A percentile compares a stretch with the other conserved stretches of the same genome.
phyloP scores from a whole-genome alignment of 30 jellyfish, hydroid and myxozoan species.

The Pseudorhiza aurosa region DNA sequence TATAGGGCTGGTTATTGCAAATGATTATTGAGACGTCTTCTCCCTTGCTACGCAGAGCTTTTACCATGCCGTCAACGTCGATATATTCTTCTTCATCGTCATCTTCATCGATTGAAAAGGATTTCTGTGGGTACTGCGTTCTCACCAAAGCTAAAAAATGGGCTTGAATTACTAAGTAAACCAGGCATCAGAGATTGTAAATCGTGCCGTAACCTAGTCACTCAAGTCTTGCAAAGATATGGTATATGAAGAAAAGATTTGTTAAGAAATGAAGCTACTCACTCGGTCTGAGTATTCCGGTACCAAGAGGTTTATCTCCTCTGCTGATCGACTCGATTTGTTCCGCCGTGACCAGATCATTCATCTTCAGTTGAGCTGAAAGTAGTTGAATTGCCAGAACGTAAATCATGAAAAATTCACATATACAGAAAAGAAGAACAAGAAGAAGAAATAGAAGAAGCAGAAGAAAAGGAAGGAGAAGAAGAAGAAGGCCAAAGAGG shows the following conservation, averaged over 20 bases:
- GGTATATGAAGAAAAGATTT: no score
- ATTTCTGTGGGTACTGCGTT: slow-evolving; percentile 67
- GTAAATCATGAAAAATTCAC: no score
- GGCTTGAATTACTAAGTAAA: background rate
- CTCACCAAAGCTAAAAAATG: slow-evolving; percentile 40
- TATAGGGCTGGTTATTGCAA: slow-evolving; percentile 66
- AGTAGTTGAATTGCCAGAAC: background rate
- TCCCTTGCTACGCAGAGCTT: slow-evolving; percentile 72
- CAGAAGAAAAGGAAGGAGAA: background rate
- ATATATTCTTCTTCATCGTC: slow-evolving; percentile 53
- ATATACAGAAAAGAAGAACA: no score
- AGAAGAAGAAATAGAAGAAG: background rate
- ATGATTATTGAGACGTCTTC: slow-evolving; percentile 63
- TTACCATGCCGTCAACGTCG: slow-evolving; percentile 68
- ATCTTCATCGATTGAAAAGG: slow-evolving; percentile 64
- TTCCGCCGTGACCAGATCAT: slow-evolving; percentile 62
- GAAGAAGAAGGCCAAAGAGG: background rate
- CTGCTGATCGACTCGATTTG: slow-evolving; percentile 33
- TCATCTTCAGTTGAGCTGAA: slow-evolving; percentile 60
- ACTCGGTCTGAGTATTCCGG: slow-evolving; percentile 60
- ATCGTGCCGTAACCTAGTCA: background rate
- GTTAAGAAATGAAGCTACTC: background rate
- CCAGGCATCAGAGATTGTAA: background rate
- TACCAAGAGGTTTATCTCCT: slow-evolving; percentile 52
- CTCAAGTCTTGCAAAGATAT: no score